A percentile compares a stretch with the other conserved stretches of the same genome.
Conservation (phyloP, 2,113 vertebrate genomes). For the Corydoras sp. region DNA sequence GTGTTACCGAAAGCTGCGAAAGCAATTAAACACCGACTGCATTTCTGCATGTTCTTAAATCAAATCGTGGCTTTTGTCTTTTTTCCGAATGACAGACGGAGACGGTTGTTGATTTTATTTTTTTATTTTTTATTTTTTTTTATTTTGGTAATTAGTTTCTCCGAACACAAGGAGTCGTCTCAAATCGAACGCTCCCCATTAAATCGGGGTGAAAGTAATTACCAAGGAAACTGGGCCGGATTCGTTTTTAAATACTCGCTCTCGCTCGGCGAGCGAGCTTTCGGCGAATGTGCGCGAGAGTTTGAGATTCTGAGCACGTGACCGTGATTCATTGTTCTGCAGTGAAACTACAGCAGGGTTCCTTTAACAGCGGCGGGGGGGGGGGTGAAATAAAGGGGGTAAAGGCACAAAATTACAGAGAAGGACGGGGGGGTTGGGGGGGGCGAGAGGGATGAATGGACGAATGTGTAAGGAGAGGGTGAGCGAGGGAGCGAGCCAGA, state of each 20-base stretch:
- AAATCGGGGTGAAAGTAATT: conserved; percentile 13
- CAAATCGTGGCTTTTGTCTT: not conserved
- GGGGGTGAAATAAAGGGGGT: not conserved
- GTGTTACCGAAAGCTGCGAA: not conserved
- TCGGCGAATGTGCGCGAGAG: not conserved
- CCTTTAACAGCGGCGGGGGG: too few relatives aligned
- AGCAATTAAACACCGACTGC: not conserved
- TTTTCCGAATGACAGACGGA: not conserved
- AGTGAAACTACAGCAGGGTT: too few relatives aligned
- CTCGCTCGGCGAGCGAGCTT: not conserved
- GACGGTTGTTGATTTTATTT: conserved; percentile 23
- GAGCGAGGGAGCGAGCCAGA: not conserved
- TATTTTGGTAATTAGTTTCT: conserved; percentile 19
- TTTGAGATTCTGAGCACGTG: conserved; percentile 37
- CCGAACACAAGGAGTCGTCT: not conserved
- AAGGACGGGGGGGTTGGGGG: conserved; percentile 17
- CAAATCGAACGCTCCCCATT: conserved; percentile 5
- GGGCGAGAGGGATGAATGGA: not conserved
- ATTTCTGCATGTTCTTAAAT: not conserved
- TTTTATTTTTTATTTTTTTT: too few relatives aligned
- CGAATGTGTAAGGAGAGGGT: not conserved
- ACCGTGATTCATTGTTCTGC: conserved; percentile 40
- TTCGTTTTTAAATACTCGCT: not conserved
- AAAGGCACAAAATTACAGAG: not conserved
- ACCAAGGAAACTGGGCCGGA: not conserved